A percentile compares a stretch with the other conserved stretches of the same genome.
Evolutionary conservation across 2,888 invertebrate genomes (phyloP).

Genomic region (Drosophila pseudotalamancana): DNA sequence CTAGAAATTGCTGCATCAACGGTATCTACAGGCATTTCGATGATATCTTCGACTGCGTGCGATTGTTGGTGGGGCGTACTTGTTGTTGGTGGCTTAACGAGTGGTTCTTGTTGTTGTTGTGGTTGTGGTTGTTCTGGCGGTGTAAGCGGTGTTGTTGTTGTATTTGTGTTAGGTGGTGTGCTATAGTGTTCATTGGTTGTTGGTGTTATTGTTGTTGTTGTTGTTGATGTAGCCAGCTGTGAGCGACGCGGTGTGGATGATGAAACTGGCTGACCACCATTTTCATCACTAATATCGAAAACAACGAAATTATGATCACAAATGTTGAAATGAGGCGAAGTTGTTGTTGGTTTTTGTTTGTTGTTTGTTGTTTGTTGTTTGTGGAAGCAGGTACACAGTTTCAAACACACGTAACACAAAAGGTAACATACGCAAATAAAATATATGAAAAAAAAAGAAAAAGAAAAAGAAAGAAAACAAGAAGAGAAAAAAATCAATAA

Average conservation of each 20-base stretch:
- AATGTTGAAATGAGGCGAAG: conserved; percentile 36
- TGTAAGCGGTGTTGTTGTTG: conserved; percentile 78
- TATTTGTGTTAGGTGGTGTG: conserved; percentile 68
- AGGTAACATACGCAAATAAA: conserved; percentile 73
- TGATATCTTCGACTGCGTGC: conserved; percentile 70
- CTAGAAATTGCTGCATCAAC: conserved; percentile 79
- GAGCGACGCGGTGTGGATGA: conserved; percentile 78
- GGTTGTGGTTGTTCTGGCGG: conserved; percentile 64
- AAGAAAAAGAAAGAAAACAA: conserved; percentile 30
- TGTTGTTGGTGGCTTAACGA: conserved; percentile 72
- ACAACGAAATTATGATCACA: conserved; percentile 37
- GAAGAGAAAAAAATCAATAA: conserved; percentile 30
- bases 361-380: conserved; percentile 27
- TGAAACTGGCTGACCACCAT: conserved; percentile 63
- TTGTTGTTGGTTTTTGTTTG: conserved; percentile 25
- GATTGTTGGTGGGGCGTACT: conserved; percentile 69
- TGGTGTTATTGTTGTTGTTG: conserved; percentile 45
- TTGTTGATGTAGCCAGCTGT: conserved; percentile 47
- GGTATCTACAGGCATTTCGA: conserved; percentile 81
- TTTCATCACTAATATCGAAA: conserved; percentile 69
- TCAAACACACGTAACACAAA: conserved; percentile 76
- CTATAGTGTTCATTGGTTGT: conserved; percentile 66
- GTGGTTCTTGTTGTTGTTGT: conserved; percentile 43
- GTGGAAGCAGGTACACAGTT: conserved; percentile 73
- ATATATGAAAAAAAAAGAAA: conserved; percentile 31